Evolutionary conservation across 2,113 vertebrate species (phyloP).

Genomic region (Apodemus speciosus): DNA sequence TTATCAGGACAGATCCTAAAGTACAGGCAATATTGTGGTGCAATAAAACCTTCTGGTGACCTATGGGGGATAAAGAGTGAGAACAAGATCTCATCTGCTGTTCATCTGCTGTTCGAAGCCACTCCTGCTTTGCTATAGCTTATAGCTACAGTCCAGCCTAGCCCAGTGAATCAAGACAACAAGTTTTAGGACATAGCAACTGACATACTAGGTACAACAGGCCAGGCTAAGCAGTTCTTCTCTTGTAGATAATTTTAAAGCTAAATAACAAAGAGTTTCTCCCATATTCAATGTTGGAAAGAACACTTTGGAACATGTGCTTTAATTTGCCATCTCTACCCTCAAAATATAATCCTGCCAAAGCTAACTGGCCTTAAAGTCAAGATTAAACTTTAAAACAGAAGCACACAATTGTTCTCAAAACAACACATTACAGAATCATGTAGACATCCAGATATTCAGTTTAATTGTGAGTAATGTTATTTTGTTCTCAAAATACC

Average conservation of each 20-base stretch:
- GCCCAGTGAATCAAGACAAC: background rate
- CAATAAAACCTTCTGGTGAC: background rate
- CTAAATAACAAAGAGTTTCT: background rate
- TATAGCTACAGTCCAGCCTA: background rate
- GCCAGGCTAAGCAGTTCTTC: background rate
- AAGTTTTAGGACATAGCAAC: background rate
- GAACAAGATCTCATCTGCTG: background rate
- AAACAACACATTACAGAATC: slow-evolving; percentile 55
- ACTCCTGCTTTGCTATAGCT: background rate
- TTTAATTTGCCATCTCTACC: background rate
- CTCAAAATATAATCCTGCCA: background rate
- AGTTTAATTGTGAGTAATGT: slow-evolving; percentile 19
- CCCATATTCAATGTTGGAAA: background rate
- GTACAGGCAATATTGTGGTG: background rate
- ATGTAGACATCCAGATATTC: slow-evolving; percentile 29
- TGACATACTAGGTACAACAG: background rate
- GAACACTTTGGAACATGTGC: background rate
- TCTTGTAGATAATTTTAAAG: background rate
- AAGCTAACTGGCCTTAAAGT: background rate
- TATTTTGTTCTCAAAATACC: slow-evolving; percentile 65
- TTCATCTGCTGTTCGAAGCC: background rate
- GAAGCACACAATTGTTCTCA: background rate
- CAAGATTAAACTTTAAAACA: slow-evolving; percentile 3
- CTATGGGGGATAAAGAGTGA: background rate
- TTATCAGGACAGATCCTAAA: background rate